A percentile compares a stretch with the other conserved stretches of the same genome.
Conservation (phyloP, 1,140 invertebrate genomes). For the Magallana gigas region DNA sequence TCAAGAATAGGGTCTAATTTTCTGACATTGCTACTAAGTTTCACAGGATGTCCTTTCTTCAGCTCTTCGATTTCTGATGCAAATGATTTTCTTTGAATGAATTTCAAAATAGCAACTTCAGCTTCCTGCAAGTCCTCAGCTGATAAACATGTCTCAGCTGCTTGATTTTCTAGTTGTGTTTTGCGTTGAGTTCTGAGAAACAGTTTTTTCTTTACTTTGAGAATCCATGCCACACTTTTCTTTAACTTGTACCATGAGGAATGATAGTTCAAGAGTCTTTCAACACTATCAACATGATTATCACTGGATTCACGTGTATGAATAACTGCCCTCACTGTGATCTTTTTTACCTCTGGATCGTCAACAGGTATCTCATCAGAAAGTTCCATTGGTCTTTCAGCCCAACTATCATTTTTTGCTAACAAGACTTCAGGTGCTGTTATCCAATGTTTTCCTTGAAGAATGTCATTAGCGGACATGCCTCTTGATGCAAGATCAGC, state of each 20-base stretch:
- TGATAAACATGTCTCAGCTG: background rate
- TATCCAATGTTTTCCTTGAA: constrained; percentile 34
- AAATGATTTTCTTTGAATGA: background rate
- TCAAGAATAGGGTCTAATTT: constrained; percentile 52
- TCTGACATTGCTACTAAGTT: background rate
- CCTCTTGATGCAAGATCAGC: constrained; percentile 65
- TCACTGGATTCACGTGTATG: background rate
- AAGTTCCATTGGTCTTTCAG: constrained; percentile 7
- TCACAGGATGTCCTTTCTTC: background rate
- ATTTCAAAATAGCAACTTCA: background rate
- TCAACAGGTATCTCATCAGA: background rate
- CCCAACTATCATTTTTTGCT: background rate
- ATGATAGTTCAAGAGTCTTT: constrained; percentile 10
- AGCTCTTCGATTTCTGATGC: background rate
- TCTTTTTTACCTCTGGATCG: constrained; percentile 49
- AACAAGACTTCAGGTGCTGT: constrained; percentile 44
- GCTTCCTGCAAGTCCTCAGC: background rate
- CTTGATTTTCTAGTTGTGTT: background rate
- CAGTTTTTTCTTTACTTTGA: background rate
- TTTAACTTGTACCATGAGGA: constrained; percentile 40
- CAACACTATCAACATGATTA: background rate
- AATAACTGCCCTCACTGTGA: background rate
- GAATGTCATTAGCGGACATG: constrained; percentile 6
- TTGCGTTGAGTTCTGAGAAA: background rate
- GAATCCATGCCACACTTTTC: constrained; percentile 33